A percentile compares a stretch with the other conserved stretches of the same genome.
phyloP scores from a whole-genome alignment of 2,797 vertebrate species.

The Sebastes taczanowskii region DNA sequence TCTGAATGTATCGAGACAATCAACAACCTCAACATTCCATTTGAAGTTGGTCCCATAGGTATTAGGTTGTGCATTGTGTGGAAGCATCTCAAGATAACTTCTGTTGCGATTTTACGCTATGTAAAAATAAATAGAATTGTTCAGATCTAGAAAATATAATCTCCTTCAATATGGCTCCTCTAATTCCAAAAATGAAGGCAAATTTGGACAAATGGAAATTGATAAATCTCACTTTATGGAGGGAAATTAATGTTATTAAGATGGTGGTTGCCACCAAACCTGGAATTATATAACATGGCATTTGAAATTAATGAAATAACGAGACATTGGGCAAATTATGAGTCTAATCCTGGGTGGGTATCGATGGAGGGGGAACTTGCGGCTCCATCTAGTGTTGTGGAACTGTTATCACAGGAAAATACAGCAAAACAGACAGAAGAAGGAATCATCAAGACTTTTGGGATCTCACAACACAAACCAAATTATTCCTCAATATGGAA shows the following conservation, averaged over 20 bases:
- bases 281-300: slow-evolving; percentile 3
- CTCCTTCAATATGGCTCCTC: background rate
- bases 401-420: background rate
- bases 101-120: no score
- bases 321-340: background rate
- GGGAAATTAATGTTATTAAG: background rate
- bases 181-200: background rate
- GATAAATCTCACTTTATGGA: background rate
- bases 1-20: background rate
- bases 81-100: no score
- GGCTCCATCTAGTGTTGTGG: background rate
- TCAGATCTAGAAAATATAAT: background rate
- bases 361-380: background rate
- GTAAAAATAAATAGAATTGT: background rate
- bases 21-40: background rate
- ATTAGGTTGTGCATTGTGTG: background rate
- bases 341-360: background rate
- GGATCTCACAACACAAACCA: background rate
- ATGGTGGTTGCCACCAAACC: background rate
- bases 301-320: slow-evolving; percentile 14
- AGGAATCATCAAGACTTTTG: background rate
- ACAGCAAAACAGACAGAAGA: background rate
- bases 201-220: background rate
- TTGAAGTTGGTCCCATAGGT: background rate
- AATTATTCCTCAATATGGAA: background rate